These are phyloP conservation scores for Agrochola lota DNA, from an alignment of 2,888 invertebrate genomes.

Conservation along the genomic window DNA sequence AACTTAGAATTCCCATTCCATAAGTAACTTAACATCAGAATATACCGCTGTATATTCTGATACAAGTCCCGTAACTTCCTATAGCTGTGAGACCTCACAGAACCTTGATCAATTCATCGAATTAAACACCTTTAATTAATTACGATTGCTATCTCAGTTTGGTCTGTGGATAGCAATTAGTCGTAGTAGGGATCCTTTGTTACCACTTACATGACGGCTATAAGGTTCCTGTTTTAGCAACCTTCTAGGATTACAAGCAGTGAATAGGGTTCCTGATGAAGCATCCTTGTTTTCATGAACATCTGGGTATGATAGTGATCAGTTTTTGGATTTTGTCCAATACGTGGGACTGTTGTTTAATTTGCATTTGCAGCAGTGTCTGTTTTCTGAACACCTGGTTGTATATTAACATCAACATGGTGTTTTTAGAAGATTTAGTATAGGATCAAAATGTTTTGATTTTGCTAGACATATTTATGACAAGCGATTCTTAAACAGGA, in stretches of 20 bases:
- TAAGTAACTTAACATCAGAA: slow-evolving; percentile 40
- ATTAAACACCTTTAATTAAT: slow-evolving; percentile 87
- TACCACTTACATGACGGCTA: slow-evolving; percentile 70
- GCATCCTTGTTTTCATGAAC: slow-evolving; percentile 42
- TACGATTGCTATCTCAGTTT: slow-evolving; percentile 82
- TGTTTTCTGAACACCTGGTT: neutral
- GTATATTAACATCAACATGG: neutral
- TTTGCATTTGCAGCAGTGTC: neutral
- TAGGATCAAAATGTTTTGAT: neutral
- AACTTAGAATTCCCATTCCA: slow-evolving; percentile 54
- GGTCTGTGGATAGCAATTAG: slow-evolving; percentile 80
- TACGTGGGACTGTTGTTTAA: slow-evolving; percentile 3
- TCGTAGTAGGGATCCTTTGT: slow-evolving; percentile 75
- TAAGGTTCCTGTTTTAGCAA: slow-evolving; percentile 68
- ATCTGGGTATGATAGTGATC: slow-evolving; percentile 49
- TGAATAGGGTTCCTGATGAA: slow-evolving; percentile 50
- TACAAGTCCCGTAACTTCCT: slow-evolving; percentile 60
- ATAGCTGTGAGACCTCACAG: slow-evolving; percentile 79
- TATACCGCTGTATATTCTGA: slow-evolving; percentile 49
- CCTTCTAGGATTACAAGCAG: slow-evolving; percentile 63
- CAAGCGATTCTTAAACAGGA: neutral
- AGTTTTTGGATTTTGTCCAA: slow-evolving; percentile 38
- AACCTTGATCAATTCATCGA: slow-evolving; percentile 80
- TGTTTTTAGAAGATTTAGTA: neutral
- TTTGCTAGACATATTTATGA: neutral